Conservation (phyloP, 2,797 vertebrate genomes). For the Enteromius fasciolatus region DNA sequence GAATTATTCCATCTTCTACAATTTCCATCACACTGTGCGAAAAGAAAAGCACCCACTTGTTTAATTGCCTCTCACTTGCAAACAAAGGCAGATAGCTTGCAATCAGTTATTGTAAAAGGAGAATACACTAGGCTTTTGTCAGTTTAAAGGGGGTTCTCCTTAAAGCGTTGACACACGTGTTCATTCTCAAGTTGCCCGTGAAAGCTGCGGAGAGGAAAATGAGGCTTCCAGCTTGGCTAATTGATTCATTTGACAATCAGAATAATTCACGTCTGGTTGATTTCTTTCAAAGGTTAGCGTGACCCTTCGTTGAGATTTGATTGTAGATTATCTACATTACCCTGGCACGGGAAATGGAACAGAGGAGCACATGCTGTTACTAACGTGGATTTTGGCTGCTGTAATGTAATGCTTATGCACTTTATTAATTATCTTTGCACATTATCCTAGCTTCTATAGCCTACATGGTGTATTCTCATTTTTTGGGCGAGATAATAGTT, state of each 20-base stretch:
- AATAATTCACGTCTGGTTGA: constrained; percentile 43
- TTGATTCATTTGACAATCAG: constrained; percentile 57
- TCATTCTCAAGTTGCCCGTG: constrained; percentile 26
- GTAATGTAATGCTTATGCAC: constrained; percentile 35
- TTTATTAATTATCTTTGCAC: constrained; percentile 40
- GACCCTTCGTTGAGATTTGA: constrained; percentile 37
- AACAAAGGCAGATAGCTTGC: constrained; percentile 49
- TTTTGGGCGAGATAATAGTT: constrained; percentile 42
- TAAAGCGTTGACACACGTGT: constrained; percentile 22
- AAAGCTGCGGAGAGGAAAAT: constrained; percentile 28
- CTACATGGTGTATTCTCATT: constrained; percentile 33
- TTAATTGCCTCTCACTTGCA: constrained; percentile 46
- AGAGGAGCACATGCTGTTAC: constrained; percentile 29
- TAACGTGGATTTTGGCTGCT: constrained; percentile 22
- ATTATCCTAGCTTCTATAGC: constrained; percentile 14
- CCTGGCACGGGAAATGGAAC: not conserved
- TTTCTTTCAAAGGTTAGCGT: constrained; percentile 40
- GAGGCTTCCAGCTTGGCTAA: constrained; percentile 50
- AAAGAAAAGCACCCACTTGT: constrained; percentile 47
- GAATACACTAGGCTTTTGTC: constrained; percentile 9
- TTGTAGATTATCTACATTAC: constrained; percentile 25
- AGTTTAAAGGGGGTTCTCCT: not conserved
- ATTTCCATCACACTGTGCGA: constrained; percentile 48
- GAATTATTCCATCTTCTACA: constrained; percentile 53
- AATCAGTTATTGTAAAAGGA: constrained; percentile 52